Evolutionary conservation across 2,797 vertebrate genomes (phyloP), one percentile per base, ranked within the genome.

Genomic region (Pampus argenteus): DNA sequence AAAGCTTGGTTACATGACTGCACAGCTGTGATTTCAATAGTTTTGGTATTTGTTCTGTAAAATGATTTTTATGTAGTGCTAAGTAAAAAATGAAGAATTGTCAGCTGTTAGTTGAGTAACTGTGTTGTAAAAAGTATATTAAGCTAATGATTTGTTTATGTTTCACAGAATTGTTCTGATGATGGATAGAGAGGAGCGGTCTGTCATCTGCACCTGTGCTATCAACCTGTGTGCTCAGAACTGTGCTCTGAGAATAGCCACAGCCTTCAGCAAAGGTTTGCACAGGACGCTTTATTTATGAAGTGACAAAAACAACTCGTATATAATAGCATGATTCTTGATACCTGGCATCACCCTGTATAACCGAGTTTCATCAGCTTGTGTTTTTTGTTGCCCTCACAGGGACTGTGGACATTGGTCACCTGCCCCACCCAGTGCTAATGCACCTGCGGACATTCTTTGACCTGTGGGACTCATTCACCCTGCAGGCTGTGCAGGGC

Each of bases 361-460:
- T 7, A 31, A 65, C 9, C 1, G 17, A 51, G 25, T 29, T 14
- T 25, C 20, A 9, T 20, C 34, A 25, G 34, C 25, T 18, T 50
- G 17, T 34, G 44, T 15, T 38, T 3, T 52, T 68, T n/a, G n/a
- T 34, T 78, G 62, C 8, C 57, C 45, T 60, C 40, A 62, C 84
- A 99, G 98, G 97, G 71, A 95, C 94, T 17, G 93, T 96, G 71
- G 96, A 95, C 69, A 95, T 96, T 13, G 95, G 81, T 17, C 95
- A 95, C 64, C 91, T 98, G 72, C 96, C 97, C 9, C 97, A 98
- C 86, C 95, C 95, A 1, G 91, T 98, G 0, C 92, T 99, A 64
- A 96, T 96, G 72, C 96, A 98, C 84, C 94, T 99, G 65, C 94
- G 95, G 81, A 90, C 94, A 18, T 98, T 99, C 91, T 99, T 99